These are phyloP conservation scores for Delia radicum DNA, from an alignment of 1,140 invertebrate genomes.

Conservation along the genomic window DNA sequence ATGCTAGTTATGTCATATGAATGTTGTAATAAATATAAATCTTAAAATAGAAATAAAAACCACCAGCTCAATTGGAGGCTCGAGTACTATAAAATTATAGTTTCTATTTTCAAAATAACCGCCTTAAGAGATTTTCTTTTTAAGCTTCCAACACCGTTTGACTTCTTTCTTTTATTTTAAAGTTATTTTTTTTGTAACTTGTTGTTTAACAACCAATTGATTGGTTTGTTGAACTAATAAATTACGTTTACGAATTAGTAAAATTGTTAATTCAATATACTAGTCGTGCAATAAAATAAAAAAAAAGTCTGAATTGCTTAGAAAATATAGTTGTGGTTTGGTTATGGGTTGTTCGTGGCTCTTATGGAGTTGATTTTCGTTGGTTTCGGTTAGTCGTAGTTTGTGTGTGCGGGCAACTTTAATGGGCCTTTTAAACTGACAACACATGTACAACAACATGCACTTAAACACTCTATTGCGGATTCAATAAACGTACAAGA, in stretches of 20 bases:
- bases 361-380: background rate
- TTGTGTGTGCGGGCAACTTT: background rate
- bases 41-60: background rate
- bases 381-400: background rate
- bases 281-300: background rate
- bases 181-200: background rate
- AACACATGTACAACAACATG: background rate
- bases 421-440: background rate
- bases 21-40: background rate
- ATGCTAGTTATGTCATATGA: background rate
- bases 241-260: background rate
- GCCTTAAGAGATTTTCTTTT: background rate
- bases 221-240: background rate
- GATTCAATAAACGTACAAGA: slow-evolving; percentile 10
- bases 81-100: background rate
- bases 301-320: background rate
- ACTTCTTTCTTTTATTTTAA: too few relatives aligned
- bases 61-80: background rate
- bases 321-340: background rate
- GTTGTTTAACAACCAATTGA: background rate
- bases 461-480: background rate
- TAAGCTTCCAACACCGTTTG: background rate
- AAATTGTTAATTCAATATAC: background rate
- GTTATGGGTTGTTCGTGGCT: background rate
- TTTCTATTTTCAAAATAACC: background rate